Percentiles rank a stretch among this genome's conserved stretches.
Conservation (phyloP, 2,113 vertebrate species). For the Oryctolagus cuniculus region mOryCun1.1 NC_091449.1:63069001-63069500, state of each 20-base stretch:
- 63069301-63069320: not conserved
- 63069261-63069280: not conserved
- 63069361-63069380: not conserved
- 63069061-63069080: not conserved
- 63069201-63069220: not conserved
- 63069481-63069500: too few relatives aligned
- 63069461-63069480: too few relatives aligned
- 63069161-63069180: too few relatives aligned
- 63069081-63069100: not conserved
- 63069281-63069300: not conserved
- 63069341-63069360: conserved; percentile 3
- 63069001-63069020: not conserved
- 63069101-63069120: not conserved
- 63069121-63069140: not conserved
- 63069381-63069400: too few relatives aligned
- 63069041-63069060: not conserved
- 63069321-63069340: not conserved
- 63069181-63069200: too few relatives aligned
- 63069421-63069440: too few relatives aligned
- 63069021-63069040: not conserved
- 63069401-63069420: too few relatives aligned
- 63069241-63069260: not conserved
- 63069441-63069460: too few relatives aligned
- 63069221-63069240: not conserved
- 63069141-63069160: too few relatives aligned